Base-by-base conservation (phyloP, 2,797 vertebrate genomes). In the Sebastiscus albofasciatus region DNA sequence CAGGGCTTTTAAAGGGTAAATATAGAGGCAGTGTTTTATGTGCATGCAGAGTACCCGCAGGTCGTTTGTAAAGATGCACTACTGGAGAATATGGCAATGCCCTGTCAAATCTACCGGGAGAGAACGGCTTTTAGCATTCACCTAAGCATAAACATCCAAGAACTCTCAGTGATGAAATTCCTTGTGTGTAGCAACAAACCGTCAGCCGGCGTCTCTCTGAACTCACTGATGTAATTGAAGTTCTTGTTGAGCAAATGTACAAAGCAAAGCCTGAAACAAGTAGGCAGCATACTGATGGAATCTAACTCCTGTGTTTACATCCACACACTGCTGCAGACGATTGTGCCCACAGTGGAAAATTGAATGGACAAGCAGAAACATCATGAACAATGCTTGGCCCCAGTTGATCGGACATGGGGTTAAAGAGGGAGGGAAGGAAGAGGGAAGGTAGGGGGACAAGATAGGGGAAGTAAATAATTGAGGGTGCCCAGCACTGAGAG, bases 1-100 rank as follows among this genome's bases (percentile, higher is more conserved):
- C 55, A 33, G 36, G 54, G 92, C 92, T 93, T 94, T 95, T 93
- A 94, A 92, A 90, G 83, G 80, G 87, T 94, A 94, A 94, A 95
- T 94, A 93, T 92, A 94, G 92, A 89, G 75, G 66, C 78, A 67
- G 3, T 5, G 77, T 71, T 83, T 84, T 84, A 79, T 87, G 79
- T 88, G 81, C 72, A 86, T 78, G 86, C 56, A n/a, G 81, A 90
- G 85, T 67, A 81, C 77, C 86, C 59, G 11, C 71, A 65, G 81
- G 90, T 79, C 49, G 55, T 74, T 76, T 82, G 76, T 67, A 72
- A 74, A 77, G 85, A 90, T 82, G 83, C 77, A 79, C 79, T 81
- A 12, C 67, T 8, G 79, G 54, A 86, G 86, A 90, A 88, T 81
- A 86, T 77, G 72, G 80, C 78, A 59, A 72, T 66, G 77, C 77